Evolutionary conservation across 2,113 vertebrate genomes (phyloP), one percentile per base, ranked within the genome.

Genomic region (Butorides virescens): DNA sequence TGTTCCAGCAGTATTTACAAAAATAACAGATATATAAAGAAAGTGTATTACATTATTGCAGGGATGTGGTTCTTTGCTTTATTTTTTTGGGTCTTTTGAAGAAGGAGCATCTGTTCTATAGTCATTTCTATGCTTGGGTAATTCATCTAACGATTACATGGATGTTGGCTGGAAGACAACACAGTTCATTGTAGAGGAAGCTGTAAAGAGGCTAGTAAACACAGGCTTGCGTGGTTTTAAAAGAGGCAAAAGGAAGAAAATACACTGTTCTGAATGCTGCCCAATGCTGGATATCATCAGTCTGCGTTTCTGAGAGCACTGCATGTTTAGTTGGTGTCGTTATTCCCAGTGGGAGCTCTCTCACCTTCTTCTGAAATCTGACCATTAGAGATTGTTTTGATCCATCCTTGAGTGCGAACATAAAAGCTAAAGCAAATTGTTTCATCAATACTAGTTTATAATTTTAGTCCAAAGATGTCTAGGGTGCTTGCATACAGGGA

Each of bases 141-240:
- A 95, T 95, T 97, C 55, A 96, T 97, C 92, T 91, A 91, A 84
- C 93, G 88, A 96, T 98, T 97, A 89, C 66, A 56, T 82, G 92
- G 93, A 86, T 82, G 52, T 77, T 90, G 95, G 79, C 47, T 20
- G 32, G 73, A 95, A 97, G 55, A 86, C 76, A 91, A 49, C 30
- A 30, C 5, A 15, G 37, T 90, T 53, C 37, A 62, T 96, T 85
- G 44, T 80, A 73, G 72, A 90, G 67, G 59, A 93, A 88, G 79
- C 94, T 95, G 91, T 95, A 66, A 82, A 97, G 77, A 72, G 92
- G 80, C 86, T 92, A 77, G 63, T 86, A 93, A 96, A 83, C 70
- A 90, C 73, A 82, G 75, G 58, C 42, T 76, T 80, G 37, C 59
- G 25, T 81, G 52, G 75, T 88, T 97, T 90, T 70, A 66, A 92